These are phyloP conservation scores for Perithous albicinctus DNA, from an alignment of 2,888 invertebrate genomes.

Conservation along the genomic window DNA sequence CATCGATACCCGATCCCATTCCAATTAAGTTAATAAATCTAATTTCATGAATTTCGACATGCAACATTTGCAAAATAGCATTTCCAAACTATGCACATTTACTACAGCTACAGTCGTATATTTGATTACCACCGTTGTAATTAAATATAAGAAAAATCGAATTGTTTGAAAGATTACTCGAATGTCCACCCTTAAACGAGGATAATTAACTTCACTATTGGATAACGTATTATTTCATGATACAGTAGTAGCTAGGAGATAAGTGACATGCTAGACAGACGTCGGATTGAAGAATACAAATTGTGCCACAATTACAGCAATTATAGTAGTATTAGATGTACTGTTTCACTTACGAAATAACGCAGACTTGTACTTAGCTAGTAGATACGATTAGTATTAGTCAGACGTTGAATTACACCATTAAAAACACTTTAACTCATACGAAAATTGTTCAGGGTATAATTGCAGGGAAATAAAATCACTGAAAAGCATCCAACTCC, in stretches of 20 bases:
- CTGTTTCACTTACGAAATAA: neutral
- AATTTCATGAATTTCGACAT: too few species aligned
- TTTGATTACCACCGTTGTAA: too few species aligned
- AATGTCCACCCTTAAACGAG: neutral
- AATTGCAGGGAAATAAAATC: neutral
- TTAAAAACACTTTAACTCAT: neutral
- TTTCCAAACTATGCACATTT: too few species aligned
- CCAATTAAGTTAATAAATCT: too few species aligned
- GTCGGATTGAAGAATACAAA: neutral
- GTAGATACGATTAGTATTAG: conserved; percentile 6
- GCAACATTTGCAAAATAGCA: too few species aligned
- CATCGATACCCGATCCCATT: too few species aligned
- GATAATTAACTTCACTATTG: neutral
- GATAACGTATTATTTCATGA: neutral
- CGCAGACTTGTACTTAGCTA: neutral
- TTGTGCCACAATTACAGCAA: neutral
- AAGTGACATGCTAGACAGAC: neutral
- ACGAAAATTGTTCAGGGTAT: neutral
- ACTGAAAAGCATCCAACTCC: neutral
- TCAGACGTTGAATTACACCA: neutral
- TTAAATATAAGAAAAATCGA: neutral
- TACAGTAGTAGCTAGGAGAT: neutral
- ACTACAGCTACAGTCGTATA: too few species aligned
- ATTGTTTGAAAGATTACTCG: neutral
- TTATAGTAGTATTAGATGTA: neutral